Base-by-base conservation (phyloP, 2,888 invertebrate genomes). In the Caenorhabditis sinica region DNA sequence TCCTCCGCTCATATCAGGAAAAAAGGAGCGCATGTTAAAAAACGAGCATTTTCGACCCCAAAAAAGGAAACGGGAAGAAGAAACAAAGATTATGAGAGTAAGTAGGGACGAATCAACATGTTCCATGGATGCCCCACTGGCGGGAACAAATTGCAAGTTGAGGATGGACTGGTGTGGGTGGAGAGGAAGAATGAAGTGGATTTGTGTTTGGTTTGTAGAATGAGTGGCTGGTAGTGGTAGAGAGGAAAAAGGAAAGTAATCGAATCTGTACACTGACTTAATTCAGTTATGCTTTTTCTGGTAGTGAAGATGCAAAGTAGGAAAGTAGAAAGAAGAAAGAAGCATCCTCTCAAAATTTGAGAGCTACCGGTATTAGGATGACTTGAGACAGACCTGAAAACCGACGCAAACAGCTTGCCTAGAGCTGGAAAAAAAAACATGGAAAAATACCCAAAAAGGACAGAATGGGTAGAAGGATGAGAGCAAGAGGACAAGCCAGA, bases 181-280 rank as follows among this genome's bases (percentile, higher is more conserved):
- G 66, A 73, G 45, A 66, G 60, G 61, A 81, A 74, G 51, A 63
- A 71, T 76, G 76, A 63, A 71, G 75, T 66, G 69, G 63, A 76
- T 76, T 69, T 36, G 82, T 71, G 82, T 75, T 75, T 69, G 69
- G 82, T 75, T 75, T 69, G 69, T 75, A 45, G 61, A 69, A 69
- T 25, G 49, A 36, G 63, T 51, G 53, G n/a, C n/a, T 9, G 23
- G 66, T 53, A 15, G 25, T 30, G 43, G 49, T 45, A 51, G 81
- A 61, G n/a, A 20, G 49, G n/a, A 49, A 20, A 81, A 56, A 61
- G 30, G 75, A 82, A 76, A 82, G 76, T 82, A 82, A 82, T 82
- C 82, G 45, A 82, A 82, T 82, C 82, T 75, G 82, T 76, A 82
- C 82, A 66, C 51, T 61, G 61, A 82, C 69, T 75, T 80, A 82